Evolutionary conservation across 92 coral and sea anemone species (phyloP), one percentile per base, ranked within the genome.

Genomic region (Pocillopora meandrina): DNA sequence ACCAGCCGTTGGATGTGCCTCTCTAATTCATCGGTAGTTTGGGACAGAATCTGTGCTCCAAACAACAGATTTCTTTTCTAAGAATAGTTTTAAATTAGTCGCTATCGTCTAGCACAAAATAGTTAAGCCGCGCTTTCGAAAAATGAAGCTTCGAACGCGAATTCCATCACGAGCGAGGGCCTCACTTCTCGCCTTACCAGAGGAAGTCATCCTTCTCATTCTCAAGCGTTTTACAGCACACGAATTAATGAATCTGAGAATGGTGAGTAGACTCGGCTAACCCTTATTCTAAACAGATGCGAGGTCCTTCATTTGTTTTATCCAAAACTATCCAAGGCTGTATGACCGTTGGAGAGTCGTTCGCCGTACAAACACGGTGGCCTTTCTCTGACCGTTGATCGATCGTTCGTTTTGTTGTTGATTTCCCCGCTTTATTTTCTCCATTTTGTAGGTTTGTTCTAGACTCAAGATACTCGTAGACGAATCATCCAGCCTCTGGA

Each of bases 181-280:
- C 20, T 76, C 94, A 72, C 87, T 97, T 66, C 90, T 95, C 72
- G 89, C 90, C 63, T 72, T 97, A 20, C 99, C 98, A 7, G 99
- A 97, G 78, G 99, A 97, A 71, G 90, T 93, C 34, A 77, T 95
- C 19, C 86, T 97, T n/a, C 91, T 95, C 17, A 79, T 97, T 67
- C 84, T 93, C 15, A 95, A 97, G 84, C 88, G 84, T 82, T 82
- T 97, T 56, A 90, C 91, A 47, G 95, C 93, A 23, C 83, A 89
- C 63, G 99, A 97, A 70, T 93, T 97, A 65, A 82, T 84, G 73
- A 78, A 81, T 65, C 72, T 97, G 87, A 90, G 95, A 91, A 75
- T 89, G 96, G 99, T 97, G 75, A 86, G 98, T 90, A 57, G 36
- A 15, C 35, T 17, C 72, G 52, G 26, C 59, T 12, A 26, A 33